phyloP scores from a whole-genome alignment of 2,888 invertebrate species.

The Pristionchus japonicus region DNA sequence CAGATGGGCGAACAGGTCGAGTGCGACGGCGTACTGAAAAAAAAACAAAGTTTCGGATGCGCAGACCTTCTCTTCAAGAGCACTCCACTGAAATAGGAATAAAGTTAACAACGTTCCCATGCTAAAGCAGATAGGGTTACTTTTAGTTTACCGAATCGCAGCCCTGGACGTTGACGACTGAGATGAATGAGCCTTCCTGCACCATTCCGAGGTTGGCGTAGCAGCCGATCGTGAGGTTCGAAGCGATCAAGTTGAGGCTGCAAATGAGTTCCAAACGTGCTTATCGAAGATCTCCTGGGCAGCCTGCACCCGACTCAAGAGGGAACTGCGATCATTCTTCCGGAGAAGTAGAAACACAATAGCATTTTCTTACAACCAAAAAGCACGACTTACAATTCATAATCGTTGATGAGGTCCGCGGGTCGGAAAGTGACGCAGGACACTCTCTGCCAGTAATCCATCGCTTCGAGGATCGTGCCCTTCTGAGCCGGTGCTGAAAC shows the following conservation, averaged over 20 bases:
- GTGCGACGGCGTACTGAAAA: not conserved
- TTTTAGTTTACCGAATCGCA: not conserved
- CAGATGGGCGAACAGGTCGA: not conserved
- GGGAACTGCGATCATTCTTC: not conserved
- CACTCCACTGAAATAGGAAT: too few species aligned
- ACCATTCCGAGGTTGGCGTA: not conserved
- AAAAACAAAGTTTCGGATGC: too few species aligned
- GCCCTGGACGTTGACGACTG: not conserved
- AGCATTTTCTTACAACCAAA: too few species aligned
- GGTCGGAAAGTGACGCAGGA: not conserved
- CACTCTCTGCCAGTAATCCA: not conserved
- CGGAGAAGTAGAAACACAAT: not conserved
- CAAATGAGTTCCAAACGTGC: too few species aligned
- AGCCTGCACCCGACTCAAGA: too few species aligned
- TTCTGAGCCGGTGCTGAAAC: not conserved
- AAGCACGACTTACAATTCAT: not conserved
- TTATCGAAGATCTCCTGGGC: too few species aligned
- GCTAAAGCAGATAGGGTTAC: not conserved
- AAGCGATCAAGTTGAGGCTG: not conserved
- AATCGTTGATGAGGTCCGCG: not conserved
- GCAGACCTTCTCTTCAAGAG: too few species aligned
- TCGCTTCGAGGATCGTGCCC: not conserved
- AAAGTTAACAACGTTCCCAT: not conserved
- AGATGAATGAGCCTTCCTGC: not conserved
- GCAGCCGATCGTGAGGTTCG: not conserved